phyloP scores from a whole-genome alignment of 2,113 vertebrate genomes.

The Leuciscus idus region DNA sequence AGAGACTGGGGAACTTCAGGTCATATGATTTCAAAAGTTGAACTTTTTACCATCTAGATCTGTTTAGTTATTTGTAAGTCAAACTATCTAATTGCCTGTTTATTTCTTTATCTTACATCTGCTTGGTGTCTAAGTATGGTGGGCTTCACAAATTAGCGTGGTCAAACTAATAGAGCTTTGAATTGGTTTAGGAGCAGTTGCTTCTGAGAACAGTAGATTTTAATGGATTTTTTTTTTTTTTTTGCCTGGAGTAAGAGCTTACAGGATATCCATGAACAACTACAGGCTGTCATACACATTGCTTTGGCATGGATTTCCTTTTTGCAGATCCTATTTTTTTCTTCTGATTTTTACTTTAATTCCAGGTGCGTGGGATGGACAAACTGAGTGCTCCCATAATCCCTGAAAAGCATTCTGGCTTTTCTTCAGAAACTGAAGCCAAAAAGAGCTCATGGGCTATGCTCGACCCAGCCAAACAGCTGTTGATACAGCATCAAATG shows the following conservation, averaged over 20 bases:
- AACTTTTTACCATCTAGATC: not conserved
- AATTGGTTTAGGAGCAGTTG: constrained; percentile 14
- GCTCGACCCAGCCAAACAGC: not conserved
- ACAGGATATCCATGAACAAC: not conserved
- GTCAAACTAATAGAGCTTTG: not conserved
- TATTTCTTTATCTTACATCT: not conserved
- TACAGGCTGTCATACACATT: not conserved
- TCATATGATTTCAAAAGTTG: not conserved
- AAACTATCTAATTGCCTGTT: not conserved
- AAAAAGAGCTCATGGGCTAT: constrained; percentile 3
- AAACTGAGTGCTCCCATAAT: not conserved
- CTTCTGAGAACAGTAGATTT: constrained; percentile 8
- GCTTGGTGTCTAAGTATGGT: not conserved
- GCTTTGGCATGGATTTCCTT: constrained; percentile 3
- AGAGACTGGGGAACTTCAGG: too few relatives aligned
- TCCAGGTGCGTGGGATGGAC: constrained; percentile 16
- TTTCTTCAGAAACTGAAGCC: constrained; percentile 5
- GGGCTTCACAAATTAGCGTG: not conserved
- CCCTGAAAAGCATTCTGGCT: constrained; percentile 1
- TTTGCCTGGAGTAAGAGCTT: not conserved
- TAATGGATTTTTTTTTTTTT: not conserved
- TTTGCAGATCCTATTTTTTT: not conserved
- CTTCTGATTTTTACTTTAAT: not conserved
- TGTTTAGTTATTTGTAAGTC: not conserved
- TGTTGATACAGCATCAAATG: constrained; percentile 3